Conservation (phyloP, 2,113 vertebrate genomes). For the Heteronetta atricapilla region DNA sequence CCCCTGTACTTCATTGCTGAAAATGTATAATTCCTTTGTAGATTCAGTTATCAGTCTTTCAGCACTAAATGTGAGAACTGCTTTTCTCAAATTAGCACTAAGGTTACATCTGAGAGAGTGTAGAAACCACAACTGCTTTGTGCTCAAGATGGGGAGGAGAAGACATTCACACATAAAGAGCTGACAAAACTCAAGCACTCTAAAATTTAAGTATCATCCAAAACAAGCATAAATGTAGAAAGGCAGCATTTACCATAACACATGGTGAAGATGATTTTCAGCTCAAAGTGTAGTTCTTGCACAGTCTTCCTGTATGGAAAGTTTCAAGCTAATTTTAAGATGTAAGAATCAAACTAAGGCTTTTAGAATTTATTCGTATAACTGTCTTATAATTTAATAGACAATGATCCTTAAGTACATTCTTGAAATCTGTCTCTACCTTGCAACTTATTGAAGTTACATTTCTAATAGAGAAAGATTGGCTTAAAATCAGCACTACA, state of each 20-base stretch:
- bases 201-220: conserved; percentile 11
- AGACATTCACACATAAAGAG: background rate
- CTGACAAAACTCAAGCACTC: background rate
- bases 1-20: conserved; percentile 51
- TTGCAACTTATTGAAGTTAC: background rate
- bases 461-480: conserved; percentile 15
- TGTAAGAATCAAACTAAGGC: background rate
- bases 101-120: conserved; percentile 60
- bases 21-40: conserved; percentile 62
- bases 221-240: background rate
- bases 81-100: conserved; percentile 73
- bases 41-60: conserved; percentile 72
- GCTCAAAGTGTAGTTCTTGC: background rate
- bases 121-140: conserved; percentile 56
- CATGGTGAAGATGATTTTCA: background rate
- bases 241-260: background rate
- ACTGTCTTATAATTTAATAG: background rate
- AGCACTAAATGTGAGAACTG: conserved; percentile 72
- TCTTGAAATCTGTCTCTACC: background rate
- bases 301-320: background rate
- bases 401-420: background rate
- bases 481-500: background rate
- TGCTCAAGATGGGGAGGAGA: background rate
- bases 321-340: background rate
- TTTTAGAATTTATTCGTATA: background rate